A percentile compares a stretch with the other conserved stretches of the same genome.
phyloP scores from a whole-genome alignment of 2,888 invertebrate species.

The Rosalia funebris region DNA sequence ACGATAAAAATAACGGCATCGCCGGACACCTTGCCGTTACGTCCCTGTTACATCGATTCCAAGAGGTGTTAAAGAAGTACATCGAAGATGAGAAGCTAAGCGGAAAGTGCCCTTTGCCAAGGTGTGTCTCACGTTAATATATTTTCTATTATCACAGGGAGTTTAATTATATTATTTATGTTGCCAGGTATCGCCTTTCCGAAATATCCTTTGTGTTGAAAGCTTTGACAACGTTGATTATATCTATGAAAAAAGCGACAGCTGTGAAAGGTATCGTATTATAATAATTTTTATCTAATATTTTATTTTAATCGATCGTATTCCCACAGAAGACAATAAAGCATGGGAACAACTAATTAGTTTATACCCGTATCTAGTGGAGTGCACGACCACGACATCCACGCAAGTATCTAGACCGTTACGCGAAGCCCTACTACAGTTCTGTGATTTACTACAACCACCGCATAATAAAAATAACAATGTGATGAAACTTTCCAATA shows the following conservation, averaged over 20 bases:
- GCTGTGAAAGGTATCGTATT: constrained; percentile 77
- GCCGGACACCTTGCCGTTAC: constrained; percentile 86
- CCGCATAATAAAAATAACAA: constrained; percentile 60
- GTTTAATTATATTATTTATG: neutral
- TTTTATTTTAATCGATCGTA: constrained; percentile 20
- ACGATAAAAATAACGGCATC: constrained; percentile 68
- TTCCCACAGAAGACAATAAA: constrained; percentile 83
- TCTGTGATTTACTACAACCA: constrained; percentile 81
- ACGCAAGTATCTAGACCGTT: constrained; percentile 83
- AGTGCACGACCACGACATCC: constrained; percentile 84
- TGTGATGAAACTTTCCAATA: constrained; percentile 40
- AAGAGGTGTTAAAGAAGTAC: constrained; percentile 90
- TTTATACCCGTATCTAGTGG: constrained; percentile 89
- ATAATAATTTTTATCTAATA: constrained; percentile 17
- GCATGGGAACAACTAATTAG: constrained; percentile 95
- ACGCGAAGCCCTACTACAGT: constrained; percentile 87
- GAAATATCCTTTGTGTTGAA: constrained; percentile 96
- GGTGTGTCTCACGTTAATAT: constrained; percentile 64
- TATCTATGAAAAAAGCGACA: constrained; percentile 92
- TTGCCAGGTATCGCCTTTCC: constrained; percentile 85
- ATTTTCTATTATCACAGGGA: neutral
- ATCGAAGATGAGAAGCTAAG: constrained; percentile 85
- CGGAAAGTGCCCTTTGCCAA: constrained; percentile 86
- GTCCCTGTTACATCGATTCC: constrained; percentile 90
- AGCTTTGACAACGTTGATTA: constrained; percentile 90